Evolutionary conservation across 2,113 vertebrate genomes (phyloP), one percentile per base, ranked within the genome.

Genomic region (Platycercus adscitus): DNA sequence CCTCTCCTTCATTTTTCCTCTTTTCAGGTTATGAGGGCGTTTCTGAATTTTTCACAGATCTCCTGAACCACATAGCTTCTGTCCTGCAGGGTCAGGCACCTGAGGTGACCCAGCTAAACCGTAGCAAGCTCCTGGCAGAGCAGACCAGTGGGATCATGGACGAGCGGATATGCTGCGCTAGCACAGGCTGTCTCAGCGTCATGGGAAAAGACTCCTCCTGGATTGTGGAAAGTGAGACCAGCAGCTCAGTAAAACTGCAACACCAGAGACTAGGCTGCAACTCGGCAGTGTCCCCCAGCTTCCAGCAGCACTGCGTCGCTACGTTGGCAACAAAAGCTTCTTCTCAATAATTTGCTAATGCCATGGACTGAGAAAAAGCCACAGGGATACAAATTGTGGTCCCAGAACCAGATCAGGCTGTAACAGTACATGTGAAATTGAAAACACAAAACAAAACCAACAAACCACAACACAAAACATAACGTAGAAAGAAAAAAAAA

Each of bases 261-360:
- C 98, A 99, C 92, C 99, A 99, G 98, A 99, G 99, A 99, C 99
- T 99, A 83, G 99, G 99, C 97, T 99, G 99, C 98, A 99, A 99
- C 83, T 97, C 99, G 0, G 95, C 98, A 37, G 98, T 99, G 98
- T 99, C 99, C 25, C 99, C 99, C 94, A 99, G 99, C 98, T 99
- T 99, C 98, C 99, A 99, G 98, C 99, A 99, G 98, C 99, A 99
- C 97, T 99, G 99, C 15, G 99, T 99, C 55, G 98, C 99, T 91
- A 99, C 99, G 0, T 97, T 99, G 98, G 98, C 99, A 82, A 99
- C 99, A 78, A 99, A 99, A 98, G 99, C 99, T 77, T 99, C 99
- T 60, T 99, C 99, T 80, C 99, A 99, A 98, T 99, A 99, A 98
- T 98, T 97, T 80, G 71, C 88, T 56, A 55, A 83, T 93, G 89